Evolutionary conservation across 2,797 vertebrate genomes (phyloP), one percentile per base, ranked within the genome.

Genomic region (Aphelocoma californica): DNA sequence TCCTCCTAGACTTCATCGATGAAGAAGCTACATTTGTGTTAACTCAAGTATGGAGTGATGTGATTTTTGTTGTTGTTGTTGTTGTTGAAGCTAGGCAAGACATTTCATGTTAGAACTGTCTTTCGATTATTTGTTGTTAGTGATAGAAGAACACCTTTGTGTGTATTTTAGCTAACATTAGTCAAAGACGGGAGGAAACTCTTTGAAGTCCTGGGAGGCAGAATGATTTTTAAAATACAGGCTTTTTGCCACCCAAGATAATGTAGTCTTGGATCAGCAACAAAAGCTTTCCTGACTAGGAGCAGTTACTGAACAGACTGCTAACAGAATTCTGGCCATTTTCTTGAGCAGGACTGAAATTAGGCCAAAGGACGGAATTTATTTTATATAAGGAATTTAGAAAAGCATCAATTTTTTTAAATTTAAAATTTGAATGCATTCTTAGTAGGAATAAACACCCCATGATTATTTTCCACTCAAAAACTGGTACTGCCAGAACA

Each of bases 161-260:
- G 5, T 66, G 53, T 90, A 70, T 90, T 94, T 92, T 86, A 94
- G 73, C 36, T 88, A 88, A 91, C 78, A 42, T 91, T 90, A 95
- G 89, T 93, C 89, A 92, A 92, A 91, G 84, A 78, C 58, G 73
- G 89, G 47, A 94, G 56, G 45, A 83, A 90, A 72, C 38, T 79
- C 95, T 96, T 94, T 96, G 95, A 96, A 95, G 95, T 92, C 31
- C 51, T 19, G 17, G 79, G 91, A 91, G 80, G 56, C 62, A 94
- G 85, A 93, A 91, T 86, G 0, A 70, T 70, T 90, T 90, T 81
- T 53, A 75, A 93, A 92, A 91, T 60, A 70, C 70, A 86, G 72
- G 83, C 54, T 70, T 92, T 93, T 93, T 93, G 70, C 79, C 85
- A 96, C 89, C 87, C 93, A 93, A 72, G 54, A 75, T 69, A 86